Evolutionary conservation across 2,888 invertebrate species (phyloP), one percentile per base, ranked within the genome.

Genomic region (Erebia epiphron): DNA sequence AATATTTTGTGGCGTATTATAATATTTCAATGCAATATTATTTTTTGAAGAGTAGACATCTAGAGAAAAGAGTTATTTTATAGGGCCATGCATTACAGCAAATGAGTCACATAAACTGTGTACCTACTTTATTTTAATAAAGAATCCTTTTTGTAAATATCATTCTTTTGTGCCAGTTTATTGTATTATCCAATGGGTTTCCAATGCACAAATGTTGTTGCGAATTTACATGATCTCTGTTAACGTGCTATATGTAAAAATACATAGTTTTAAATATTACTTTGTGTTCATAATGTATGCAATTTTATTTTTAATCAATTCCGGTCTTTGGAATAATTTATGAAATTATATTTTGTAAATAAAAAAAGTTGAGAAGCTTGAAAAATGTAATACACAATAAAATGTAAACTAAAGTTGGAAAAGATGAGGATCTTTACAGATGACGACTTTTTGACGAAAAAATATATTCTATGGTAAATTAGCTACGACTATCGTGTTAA

Each of bases 171-270:
- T 61, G 61, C 61, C 61, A 61, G 61, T 46, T 46, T 13, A 46
- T 46, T 46, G 8, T 58, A 58, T 8, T 41, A 13, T 35, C 26
- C 35, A 14, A 58, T 46, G 46, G 35, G n/a, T 35, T 58, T 58
- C n/a, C 14, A 58, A 16, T 46, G 46, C 13, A 18, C 41, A 61
- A 21, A 61, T 46, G 46, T 61, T 61, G 18, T 61, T 46, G 46
- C 18, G 16, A 43, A 43, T n/a, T 35, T 16, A 43, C 13, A 61
- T 61, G 61, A 61, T 61, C 61, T 61, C 61, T 61, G 43, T 35
- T 3, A 46, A 61, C 21, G 61, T 61, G 61, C 61, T 61, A 61
- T 61, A 61, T 61, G 60, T 61, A 21, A 18, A 61, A 16, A 61
- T 46, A 35, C 35, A 18, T 61, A 46, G 18, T 9, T 60, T 16